Base-by-base conservation (phyloP, 2,113 vertebrate species). In the Oncorhynchus gorbuscha region DNA sequence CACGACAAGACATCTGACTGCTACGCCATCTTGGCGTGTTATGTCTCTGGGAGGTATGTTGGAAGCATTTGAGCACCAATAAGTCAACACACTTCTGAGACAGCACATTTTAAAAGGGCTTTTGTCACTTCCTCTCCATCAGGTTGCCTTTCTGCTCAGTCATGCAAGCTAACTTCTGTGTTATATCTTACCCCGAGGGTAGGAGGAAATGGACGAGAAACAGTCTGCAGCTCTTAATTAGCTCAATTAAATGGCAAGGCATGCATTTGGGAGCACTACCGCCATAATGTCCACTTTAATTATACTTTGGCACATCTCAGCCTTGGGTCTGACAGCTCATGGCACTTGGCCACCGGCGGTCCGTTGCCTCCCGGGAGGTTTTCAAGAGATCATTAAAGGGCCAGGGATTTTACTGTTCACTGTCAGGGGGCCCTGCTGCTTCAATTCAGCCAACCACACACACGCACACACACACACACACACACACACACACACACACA, bases 141-240 rank as follows among this genome's bases (percentile, higher is more conserved):
- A 55, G 18, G 26, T 81, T 84, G 62, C 22, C 61, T 77, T 82
- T 62, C 32, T 2, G 0, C 55, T 55, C 58, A n/a, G 30, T 82
- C 49, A n/a, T n/a, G 79, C 74, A 88, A 77, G 62, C 74, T 83
- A 20, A 61, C 81, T 83, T 78, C 81, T 81, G 55, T 72, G 49
- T 76, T 84, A 79, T 78, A 28, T 39, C 68, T 58, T 14, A 45
- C 69, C 69, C 77, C 45, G 61, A 75, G 68, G 45, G 20, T 16
- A 35, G 49, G 39, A 22, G 55, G 26, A 72, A 62, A 18, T 30
- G 72, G 30, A 81, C 16, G 69, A 30, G 39, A 1, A 45, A 45
- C 48, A 26, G 76, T 83, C 26, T 69, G 35, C 48, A 73, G 68
- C 39, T n/a, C 28, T 73, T 83, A 73, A 86, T 84, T 79, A 83